phyloP scores from a whole-genome alignment of 2,888 invertebrate species.

The Rhodophaea formosa region DNA sequence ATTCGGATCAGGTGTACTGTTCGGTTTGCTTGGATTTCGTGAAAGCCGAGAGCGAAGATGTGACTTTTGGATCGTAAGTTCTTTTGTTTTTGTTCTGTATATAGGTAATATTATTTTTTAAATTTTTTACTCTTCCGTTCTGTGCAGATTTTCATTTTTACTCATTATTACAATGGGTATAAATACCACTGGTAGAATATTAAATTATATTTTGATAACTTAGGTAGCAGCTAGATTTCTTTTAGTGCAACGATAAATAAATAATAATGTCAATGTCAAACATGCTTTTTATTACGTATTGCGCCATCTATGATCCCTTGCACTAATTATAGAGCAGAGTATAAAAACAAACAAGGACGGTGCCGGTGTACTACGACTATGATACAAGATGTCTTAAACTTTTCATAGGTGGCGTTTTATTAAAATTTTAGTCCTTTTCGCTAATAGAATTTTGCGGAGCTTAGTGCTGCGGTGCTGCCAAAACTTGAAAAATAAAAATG shows the following conservation, averaged over 20 bases:
- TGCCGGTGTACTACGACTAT: background rate
- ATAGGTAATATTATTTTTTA: too few relatives aligned
- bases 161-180: too few relatives aligned
- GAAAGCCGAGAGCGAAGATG: background rate
- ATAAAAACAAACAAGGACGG: background rate
- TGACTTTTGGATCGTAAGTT: background rate
- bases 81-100: background rate
- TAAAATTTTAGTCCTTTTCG: too few relatives aligned
- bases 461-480: too few relatives aligned
- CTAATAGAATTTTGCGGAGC: too few relatives aligned
- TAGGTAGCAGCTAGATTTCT: too few relatives aligned
- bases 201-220: too few relatives aligned
- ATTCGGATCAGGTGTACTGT: background rate
- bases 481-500: too few relatives aligned
- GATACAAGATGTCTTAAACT: background rate
- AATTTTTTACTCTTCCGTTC: too few relatives aligned
- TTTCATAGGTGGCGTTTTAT: too few relatives aligned
- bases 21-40: background rate
- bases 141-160: too few relatives aligned
- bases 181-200: too few relatives aligned
- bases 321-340: background rate
- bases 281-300: background rate
- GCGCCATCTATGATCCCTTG: background rate
- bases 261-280: background rate
- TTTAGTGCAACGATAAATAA: background rate